These are phyloP conservation scores for Syngnathoides biaculeatus DNA, from an alignment of 2,113 vertebrate genomes.

Conservation along the genomic window DNA sequence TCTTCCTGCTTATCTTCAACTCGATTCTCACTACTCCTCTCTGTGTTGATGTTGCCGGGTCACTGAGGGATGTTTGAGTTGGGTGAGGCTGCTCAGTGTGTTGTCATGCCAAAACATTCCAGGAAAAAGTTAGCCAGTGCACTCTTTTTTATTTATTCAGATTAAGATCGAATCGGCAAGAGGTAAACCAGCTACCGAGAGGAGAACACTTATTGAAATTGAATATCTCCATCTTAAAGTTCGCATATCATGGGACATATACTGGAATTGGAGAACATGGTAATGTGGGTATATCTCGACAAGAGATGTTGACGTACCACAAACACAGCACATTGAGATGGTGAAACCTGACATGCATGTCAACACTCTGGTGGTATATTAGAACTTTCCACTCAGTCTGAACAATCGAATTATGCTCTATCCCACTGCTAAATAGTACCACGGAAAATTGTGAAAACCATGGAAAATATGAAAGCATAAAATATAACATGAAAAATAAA, in stretches of 20 bases:
- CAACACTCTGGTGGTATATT: conserved; percentile 7
- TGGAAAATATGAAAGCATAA: not conserved
- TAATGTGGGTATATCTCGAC: conserved; percentile 49
- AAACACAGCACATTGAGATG: too few species aligned
- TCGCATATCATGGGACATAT: conserved; percentile 44
- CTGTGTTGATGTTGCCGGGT: conserved; percentile 44
- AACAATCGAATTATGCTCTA: not conserved
- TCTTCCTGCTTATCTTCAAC: conserved; percentile 33
- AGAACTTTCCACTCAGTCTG: not conserved
- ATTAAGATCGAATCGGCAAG: conserved; percentile 43
- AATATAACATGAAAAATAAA: not conserved
- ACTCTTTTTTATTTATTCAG: conserved; percentile 45
- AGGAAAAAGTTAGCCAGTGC: conserved; percentile 4
- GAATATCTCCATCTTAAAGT: conserved; percentile 62
- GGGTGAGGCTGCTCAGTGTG: conserved; percentile 25
- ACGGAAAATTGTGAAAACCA: not conserved
- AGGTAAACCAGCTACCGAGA: conserved; percentile 22
- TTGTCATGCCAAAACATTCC: conserved; percentile 33
- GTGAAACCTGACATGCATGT: conserved; percentile 23
- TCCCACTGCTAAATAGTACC: not conserved
- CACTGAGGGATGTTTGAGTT: conserved; percentile 38
- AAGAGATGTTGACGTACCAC: conserved; percentile 33
- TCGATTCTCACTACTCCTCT: conserved; percentile 37
- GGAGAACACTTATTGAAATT: conserved; percentile 28
- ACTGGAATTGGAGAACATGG: conserved; percentile 44